Evolutionary conservation across 2,888 invertebrate genomes (phyloP).

Genomic region (Melangyna quadrimaculata): DNA sequence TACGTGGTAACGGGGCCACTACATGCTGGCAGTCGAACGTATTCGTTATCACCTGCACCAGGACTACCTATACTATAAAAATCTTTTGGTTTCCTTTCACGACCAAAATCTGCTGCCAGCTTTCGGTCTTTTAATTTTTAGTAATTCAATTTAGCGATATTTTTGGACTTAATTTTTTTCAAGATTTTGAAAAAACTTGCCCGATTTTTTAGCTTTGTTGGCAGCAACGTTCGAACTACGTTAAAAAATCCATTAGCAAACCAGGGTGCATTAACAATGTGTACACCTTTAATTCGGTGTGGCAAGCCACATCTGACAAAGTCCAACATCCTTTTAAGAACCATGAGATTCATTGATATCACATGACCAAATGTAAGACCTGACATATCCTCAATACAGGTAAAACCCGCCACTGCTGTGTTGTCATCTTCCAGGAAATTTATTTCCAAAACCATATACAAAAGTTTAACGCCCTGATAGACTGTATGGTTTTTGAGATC

Average conservation of each 20-base stretch:
- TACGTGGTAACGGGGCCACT: too few relatives aligned
- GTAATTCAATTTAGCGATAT: too few relatives aligned
- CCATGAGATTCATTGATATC: slow-evolving; percentile 82
- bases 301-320: slow-evolving; percentile 83
- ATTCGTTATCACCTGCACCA: too few relatives aligned
- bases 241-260: slow-evolving; percentile 83
- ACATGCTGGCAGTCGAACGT: too few relatives aligned
- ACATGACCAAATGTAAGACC: slow-evolving; percentile 82
- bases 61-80: too few relatives aligned
- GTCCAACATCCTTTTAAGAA: slow-evolving; percentile 83
- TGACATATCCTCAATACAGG: slow-evolving; percentile 82
- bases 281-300: slow-evolving; percentile 82
- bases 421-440: slow-evolving; percentile 83
- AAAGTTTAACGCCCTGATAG: slow-evolving; percentile 81
- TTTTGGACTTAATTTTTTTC: too few relatives aligned
- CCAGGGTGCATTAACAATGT: slow-evolving; percentile 83
- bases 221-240: slow-evolving; percentile 83
- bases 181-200: slow-evolving; percentile 79
- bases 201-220: slow-evolving; percentile 83
- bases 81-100: too few relatives aligned
- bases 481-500: slow-evolving; percentile 80
- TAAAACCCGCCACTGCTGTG: slow-evolving; percentile 81
- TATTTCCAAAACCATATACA: slow-evolving; percentile 83
- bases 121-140: too few relatives aligned
- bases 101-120: too few relatives aligned